Evolutionary conservation across 2,888 invertebrate genomes (phyloP).

Genomic region (Digitonthophagus gazella): DNA sequence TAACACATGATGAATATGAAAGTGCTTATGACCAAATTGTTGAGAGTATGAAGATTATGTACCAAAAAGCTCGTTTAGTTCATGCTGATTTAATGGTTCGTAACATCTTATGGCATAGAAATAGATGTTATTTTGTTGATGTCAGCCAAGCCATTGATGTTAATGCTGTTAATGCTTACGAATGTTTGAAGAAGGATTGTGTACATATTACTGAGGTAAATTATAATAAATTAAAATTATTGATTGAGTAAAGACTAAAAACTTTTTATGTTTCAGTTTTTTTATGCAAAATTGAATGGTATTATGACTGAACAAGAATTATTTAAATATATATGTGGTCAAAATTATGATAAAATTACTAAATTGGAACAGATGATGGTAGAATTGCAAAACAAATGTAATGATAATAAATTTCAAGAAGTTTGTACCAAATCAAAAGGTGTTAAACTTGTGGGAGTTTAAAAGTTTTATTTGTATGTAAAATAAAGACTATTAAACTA

Average conservation of each 20-base stretch:
- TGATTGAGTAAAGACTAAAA: too few species aligned
- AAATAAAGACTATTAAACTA: too few species aligned
- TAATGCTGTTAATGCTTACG: constrained; percentile 82
- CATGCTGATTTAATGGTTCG: constrained; percentile 95
- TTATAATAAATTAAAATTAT: neutral
- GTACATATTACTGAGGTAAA: constrained; percentile 76
- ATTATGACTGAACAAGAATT: constrained; percentile 68
- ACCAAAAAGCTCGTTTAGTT: constrained; percentile 79
- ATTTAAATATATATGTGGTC: constrained; percentile 72
- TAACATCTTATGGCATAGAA: constrained; percentile 83
- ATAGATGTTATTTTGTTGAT: constrained; percentile 84
- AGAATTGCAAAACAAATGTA: neutral
- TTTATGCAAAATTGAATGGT: constrained; percentile 64
- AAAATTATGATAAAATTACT: constrained; percentile 51
- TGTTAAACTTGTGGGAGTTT: neutral
- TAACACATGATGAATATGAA: constrained; percentile 59
- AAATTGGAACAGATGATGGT: neutral
- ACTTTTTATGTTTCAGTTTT: constrained; percentile 64
- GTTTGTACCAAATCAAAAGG: neutral
- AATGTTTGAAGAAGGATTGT: constrained; percentile 86
- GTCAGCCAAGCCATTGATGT: constrained; percentile 94
- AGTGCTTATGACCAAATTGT: constrained; percentile 61
- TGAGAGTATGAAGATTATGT: constrained; percentile 75
- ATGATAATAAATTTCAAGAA: neutral
- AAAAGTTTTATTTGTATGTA: too few species aligned